Evolutionary conservation across 2,113 vertebrate genomes (phyloP), one percentile per base, ranked within the genome.

Genomic region (Lipophrys pholis): DNA sequence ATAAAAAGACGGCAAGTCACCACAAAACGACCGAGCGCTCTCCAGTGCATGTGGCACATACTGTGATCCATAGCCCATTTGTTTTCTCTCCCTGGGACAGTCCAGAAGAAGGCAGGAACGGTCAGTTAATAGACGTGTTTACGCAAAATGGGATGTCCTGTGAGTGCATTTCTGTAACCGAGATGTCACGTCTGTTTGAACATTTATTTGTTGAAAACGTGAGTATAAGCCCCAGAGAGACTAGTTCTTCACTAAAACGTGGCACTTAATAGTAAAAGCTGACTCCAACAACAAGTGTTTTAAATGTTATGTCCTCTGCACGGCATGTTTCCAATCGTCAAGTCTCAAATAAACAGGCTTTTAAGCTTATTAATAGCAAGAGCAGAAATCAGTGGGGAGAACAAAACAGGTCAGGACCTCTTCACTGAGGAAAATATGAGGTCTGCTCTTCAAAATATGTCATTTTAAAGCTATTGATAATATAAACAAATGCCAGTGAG

Each of bases 1-100:
- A 77, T 85, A 89, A 80, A 90, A 91, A 88, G 76, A 83, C 60
- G 53, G 68, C 42, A 39, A 35, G 43, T 53, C 51, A 56, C 83
- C 77, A n/a, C 86, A 73, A 74, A 83, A 76, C 46, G 65, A 70
- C 77, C 54, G 52, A 61, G 51, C 30, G 17, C 39, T 68, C 57
- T 52, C 56, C 15, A 16, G 39, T 41, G 75, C 62, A 53, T 62
- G 56, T 38, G n/a, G 58, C 61, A 57, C 59, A 67, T 30, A 36
- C 38, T 63, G 59, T 51, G 58, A 82, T 70, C 46, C 61, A 38
- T 59, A 30, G 39, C 17, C 46, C 51, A 42, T 78, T 70, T 54
- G 61, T 81, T 83, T 80, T 52, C n/a, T 67, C n/a, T 57, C 42
- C 69, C 14, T n/a, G 15, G 45, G 6, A 48, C 11, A 54, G 21